Base-by-base conservation (phyloP, 2,113 vertebrate species). In the Oncorhynchus keta region DNA sequence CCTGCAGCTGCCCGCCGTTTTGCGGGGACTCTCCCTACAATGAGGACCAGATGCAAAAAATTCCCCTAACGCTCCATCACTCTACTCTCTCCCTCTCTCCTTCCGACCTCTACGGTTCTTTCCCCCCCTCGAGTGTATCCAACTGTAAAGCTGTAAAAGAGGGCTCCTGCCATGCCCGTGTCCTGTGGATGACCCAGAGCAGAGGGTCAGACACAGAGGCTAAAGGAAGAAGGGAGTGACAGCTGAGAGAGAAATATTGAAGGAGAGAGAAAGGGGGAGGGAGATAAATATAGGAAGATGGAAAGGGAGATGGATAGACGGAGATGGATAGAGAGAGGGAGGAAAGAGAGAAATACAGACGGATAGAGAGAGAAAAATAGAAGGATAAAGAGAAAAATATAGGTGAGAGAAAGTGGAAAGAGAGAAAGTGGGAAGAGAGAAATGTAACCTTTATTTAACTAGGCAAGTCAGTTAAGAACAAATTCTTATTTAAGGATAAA, bases 1-100 rank as follows among this genome's bases (percentile, higher is more conserved):
- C 82, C 76, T 85, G 89, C 90, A 92, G 90, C 89, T 89, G 89
- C 84, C 88, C 86, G 84, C 88, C 80, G 79, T 79, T 90, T 92
- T 85, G 88, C 79, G 75, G 90, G 90, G 91, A 90, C 89, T 89
- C 89, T 89, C 81, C 82, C 81, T 76, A 88, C 92, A 95, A 95
- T 94, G 89, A 93, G 89, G 87, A 91, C 89, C 94, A 95, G 91
- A 94, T 95, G 92, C 80, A 90, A n/a, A 64, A 84, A 73, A 74
- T 65, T 55, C 68, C 73, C 77, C 70, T 26, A 77, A 78, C 69
- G 73, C 88, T 81, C 68, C 48, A 61, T 55, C 73, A 6, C 67
- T 45, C 39, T 67, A 3, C 66, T 64, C 72, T 64, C 75, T 81
- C 85, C 73, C 49, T 51, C 49, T 51, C 24, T 26, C 85, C 18